These are phyloP conservation scores for Drosophila obscura DNA, from an alignment of 1,140 invertebrate genomes.

Conservation along the genomic window DNA sequence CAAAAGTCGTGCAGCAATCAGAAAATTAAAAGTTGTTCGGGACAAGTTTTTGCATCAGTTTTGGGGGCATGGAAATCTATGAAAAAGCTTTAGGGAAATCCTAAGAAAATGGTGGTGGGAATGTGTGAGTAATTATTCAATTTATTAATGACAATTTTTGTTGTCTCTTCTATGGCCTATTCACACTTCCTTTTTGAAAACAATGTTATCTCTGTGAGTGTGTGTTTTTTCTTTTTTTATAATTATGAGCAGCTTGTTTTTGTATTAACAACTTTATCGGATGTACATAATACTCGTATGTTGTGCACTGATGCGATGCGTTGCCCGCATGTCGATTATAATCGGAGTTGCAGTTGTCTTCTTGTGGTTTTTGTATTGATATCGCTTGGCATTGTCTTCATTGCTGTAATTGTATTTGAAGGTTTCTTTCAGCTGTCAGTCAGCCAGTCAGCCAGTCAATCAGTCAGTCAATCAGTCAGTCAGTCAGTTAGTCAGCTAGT, in stretches of 20 bases:
- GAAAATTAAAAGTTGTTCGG: constrained; percentile 58
- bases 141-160: constrained; percentile 18
- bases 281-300: constrained; percentile 29
- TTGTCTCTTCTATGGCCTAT: constrained; percentile 13
- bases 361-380: constrained; percentile 59
- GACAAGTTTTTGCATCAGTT: constrained; percentile 54
- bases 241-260: constrained; percentile 51
- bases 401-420: constrained; percentile 67
- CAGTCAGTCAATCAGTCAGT: constrained; percentile 30
- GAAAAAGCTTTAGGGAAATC: constrained; percentile 19
- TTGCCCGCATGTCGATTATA: constrained; percentile 55
- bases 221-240: constrained; percentile 14
- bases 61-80: constrained; percentile 11
- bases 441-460: constrained; percentile 33
- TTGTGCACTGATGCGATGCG: constrained; percentile 62
- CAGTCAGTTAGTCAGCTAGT: constrained; percentile 31
- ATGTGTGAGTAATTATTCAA: constrained; percentile 14
- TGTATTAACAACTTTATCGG: constrained; percentile 58
- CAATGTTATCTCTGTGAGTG: constrained; percentile 28
- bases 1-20: constrained; percentile 66
- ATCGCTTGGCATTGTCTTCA: constrained; percentile 73
- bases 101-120: not conserved
- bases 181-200: constrained; percentile 31
- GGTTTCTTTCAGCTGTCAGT: constrained; percentile 70
- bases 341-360: constrained; percentile 46